Evolutionary conservation across 2,888 invertebrate genomes (phyloP).

Genomic region (Ophraella communa): DNA sequence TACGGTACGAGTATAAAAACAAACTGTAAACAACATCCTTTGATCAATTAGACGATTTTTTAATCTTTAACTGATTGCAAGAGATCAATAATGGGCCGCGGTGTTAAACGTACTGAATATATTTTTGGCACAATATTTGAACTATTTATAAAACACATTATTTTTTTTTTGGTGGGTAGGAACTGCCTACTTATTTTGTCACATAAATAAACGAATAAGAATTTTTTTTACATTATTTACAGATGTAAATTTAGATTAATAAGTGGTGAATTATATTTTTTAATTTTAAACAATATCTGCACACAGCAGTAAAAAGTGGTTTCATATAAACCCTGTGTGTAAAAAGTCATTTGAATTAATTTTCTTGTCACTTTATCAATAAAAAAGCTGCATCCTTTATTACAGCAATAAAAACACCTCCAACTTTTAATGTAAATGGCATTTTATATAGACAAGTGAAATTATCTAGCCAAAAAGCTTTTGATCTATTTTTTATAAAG

Average conservation of each 20-base stretch:
- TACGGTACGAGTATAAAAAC: neutral
- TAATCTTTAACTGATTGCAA: conserved; percentile 9
- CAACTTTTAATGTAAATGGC: too few species aligned
- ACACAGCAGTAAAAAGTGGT: too few species aligned
- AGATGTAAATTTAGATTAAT: conserved; percentile 11
- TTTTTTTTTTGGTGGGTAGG: conserved; percentile 21
- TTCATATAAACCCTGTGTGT: too few species aligned
- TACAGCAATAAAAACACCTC: too few species aligned
- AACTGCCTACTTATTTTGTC: conserved; percentile 25
- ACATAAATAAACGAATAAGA: conserved; percentile 19
- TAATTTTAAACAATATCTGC: neutral
- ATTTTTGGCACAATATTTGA: conserved; percentile 32
- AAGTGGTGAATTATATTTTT: neutral
- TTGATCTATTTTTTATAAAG: too few species aligned
- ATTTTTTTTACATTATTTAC: conserved; percentile 16
- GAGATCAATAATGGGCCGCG: conserved; percentile 14
- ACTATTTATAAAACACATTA: conserved; percentile 36
- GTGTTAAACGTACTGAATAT: conserved; percentile 26
- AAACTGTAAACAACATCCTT: conserved; percentile 11
- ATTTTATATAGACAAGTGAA: too few species aligned
- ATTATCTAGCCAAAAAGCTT: too few species aligned
- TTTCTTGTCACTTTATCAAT: too few species aligned
- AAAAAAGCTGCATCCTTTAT: too few species aligned
- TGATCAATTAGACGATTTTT: neutral
- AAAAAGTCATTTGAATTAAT: too few species aligned